Conservation (phyloP, 2,888 invertebrate species). For the Amphipoea oculea region DNA sequence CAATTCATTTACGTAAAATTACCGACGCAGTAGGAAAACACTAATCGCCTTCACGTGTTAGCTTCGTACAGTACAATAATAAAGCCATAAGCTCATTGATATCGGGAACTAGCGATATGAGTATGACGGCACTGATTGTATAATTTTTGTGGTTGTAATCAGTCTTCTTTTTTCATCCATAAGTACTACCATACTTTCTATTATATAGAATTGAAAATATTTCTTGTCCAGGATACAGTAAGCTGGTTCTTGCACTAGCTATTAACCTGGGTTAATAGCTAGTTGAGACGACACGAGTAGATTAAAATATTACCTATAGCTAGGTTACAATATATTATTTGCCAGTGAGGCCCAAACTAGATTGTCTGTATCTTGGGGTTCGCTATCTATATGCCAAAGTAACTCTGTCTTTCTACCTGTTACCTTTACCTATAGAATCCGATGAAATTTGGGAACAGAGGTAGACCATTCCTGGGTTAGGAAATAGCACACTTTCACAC, state of each 20-base stretch:
- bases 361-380: not conserved
- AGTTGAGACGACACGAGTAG: not conserved
- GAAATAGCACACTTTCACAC: not conserved
- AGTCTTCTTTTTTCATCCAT: not conserved
- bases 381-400: not conserved
- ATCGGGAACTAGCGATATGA: not conserved
- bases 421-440: too few species aligned
- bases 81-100: slow-evolving; percentile 10
- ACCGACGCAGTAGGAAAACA: slow-evolving; percentile 47
- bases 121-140: not conserved
- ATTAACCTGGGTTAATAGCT: not conserved
- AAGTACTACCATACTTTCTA: not conserved
- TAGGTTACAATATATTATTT: not conserved
- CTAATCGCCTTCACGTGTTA: slow-evolving; percentile 54
- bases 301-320: too few species aligned
- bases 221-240: not conserved
- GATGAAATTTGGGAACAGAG: not conserved
- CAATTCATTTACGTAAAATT: slow-evolving; percentile 57
- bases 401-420: not conserved
- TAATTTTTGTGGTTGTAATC: not conserved
- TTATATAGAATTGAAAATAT: not conserved
- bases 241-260: too few species aligned
- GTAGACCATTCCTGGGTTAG: not conserved
- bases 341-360: not conserved
- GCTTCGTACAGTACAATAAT: slow-evolving; percentile 26